Conservation (phyloP, 2,888 invertebrate genomes). For the Danaus chrysippus region DNA sequence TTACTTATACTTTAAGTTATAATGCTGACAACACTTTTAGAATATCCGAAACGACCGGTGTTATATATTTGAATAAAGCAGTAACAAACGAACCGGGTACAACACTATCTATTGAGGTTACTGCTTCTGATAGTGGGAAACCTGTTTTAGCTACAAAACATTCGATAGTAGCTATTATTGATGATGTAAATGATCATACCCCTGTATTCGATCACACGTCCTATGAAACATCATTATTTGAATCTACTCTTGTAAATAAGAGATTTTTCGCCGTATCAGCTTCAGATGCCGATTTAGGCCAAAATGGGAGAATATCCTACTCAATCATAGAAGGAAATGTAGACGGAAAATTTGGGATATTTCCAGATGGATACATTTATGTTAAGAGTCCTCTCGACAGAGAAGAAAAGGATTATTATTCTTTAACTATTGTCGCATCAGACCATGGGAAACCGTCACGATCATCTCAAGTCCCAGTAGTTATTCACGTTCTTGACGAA, state of each 20-base stretch:
- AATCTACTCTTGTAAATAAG: conserved; percentile 94
- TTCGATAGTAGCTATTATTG: conserved; percentile 84
- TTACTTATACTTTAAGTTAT: conserved; percentile 88
- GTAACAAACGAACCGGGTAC: conserved; percentile 86
- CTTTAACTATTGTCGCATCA: conserved; percentile 89
- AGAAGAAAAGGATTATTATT: conserved; percentile 95
- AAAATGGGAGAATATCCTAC: conserved; percentile 89
- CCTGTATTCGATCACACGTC: conserved; percentile 95
- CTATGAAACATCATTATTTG: conserved; percentile 94
- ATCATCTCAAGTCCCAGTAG: conserved; percentile 92
- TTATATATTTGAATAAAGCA: conserved; percentile 91
- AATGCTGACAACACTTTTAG: conserved; percentile 90
- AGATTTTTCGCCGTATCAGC: conserved; percentile 94
- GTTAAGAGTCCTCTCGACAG: conserved; percentile 92
- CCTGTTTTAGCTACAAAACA: conserved; percentile 87
- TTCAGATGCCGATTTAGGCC: conserved; percentile 91
- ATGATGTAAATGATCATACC: conserved; percentile 97
- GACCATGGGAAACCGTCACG: conserved; percentile 89
- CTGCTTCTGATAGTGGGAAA: conserved; percentile 90
- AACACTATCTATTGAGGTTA: conserved; percentile 85
- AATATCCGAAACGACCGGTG: conserved; percentile 92
- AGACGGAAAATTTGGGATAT: conserved; percentile 93
- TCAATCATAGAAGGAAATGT: conserved; percentile 91
- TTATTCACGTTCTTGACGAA: conserved; percentile 96
- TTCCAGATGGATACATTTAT: conserved; percentile 96